A percentile compares a stretch with the other conserved stretches of the same genome.
Conservation (phyloP, 2,797 vertebrate species). For the Coccyzus lansbergi region DNA sequence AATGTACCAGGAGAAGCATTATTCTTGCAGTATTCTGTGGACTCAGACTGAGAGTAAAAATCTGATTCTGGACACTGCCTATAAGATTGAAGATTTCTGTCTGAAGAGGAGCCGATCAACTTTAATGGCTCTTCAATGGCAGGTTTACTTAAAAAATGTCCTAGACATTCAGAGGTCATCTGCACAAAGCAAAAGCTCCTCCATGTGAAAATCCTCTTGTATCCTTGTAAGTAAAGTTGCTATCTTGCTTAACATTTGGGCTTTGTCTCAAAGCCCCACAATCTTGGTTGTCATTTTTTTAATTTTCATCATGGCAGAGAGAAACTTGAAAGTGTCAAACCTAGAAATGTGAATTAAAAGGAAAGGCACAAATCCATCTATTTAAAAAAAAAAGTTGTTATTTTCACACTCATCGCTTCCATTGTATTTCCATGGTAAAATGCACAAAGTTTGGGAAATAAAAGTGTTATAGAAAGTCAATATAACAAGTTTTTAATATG, state of each 20-base stretch:
- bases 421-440: background rate
- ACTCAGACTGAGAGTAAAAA: background rate
- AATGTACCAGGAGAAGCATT: background rate
- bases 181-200: background rate
- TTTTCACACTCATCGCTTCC: background rate
- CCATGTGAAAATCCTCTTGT: background rate
- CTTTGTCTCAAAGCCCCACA: background rate
- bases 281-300: background rate
- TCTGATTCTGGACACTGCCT: background rate
- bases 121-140: background rate
- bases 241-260: background rate
- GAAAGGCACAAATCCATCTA: background rate
- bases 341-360: background rate
- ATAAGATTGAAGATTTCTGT: background rate
- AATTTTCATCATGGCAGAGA: background rate
- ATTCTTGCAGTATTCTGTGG: background rate
- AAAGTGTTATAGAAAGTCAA: background rate
- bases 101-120: background rate
- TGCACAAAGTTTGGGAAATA: background rate
- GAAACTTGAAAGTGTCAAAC: background rate
- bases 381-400: background rate
- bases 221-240: background rate
- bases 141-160: background rate
- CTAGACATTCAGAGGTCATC: background rate
- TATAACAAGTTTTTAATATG: background rate